phyloP scores from a whole-genome alignment of 2,888 invertebrate genomes.

The Stenurella melanura region DNA sequence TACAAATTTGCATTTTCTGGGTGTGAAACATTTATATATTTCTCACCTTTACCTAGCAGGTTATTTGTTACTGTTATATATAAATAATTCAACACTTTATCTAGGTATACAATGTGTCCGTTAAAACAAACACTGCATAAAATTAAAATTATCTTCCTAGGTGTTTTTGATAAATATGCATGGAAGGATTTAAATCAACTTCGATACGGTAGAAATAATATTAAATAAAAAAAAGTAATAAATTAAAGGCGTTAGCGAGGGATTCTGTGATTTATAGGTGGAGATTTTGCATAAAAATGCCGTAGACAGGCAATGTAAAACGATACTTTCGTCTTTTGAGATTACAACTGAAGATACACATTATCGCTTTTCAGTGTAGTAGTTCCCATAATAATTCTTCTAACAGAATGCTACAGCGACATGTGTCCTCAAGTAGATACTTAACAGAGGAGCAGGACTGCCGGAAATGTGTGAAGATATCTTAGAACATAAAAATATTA shows the following conservation, averaged over 20 bases:
- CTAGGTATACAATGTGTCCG: conserved; percentile 21
- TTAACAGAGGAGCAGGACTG: neutral
- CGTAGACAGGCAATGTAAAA: conserved; percentile 43
- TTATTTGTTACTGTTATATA: conserved; percentile 38
- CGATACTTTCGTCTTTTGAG: conserved; percentile 48
- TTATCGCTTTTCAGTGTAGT: conserved; percentile 40
- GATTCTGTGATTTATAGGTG: conserved; percentile 47
- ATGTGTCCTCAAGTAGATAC: neutral
- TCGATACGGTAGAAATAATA: conserved; percentile 42
- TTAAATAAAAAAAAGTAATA: conserved; percentile 42
- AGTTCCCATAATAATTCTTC: conserved; percentile 46
- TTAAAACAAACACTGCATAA: conserved; percentile 36
- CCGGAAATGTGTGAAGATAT: neutral
- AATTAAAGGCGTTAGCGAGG: conserved; percentile 43
- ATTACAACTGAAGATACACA: conserved; percentile 47
- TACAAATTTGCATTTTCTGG: conserved; percentile 43
- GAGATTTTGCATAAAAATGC: conserved; percentile 50
- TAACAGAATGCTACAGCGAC: conserved; percentile 5
- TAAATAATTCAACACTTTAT: conserved; percentile 33
- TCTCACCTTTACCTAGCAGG: conserved; percentile 45
- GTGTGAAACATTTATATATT: conserved; percentile 48
- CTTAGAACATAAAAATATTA: no score
- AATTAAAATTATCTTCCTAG: conserved; percentile 41
- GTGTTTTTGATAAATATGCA: conserved; percentile 32
- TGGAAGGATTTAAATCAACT: conserved; percentile 34